These are phyloP conservation scores for Phenganax marumi DNA, from an alignment of 92 coral and sea anemone species.

Conservation along the genomic window DNA sequence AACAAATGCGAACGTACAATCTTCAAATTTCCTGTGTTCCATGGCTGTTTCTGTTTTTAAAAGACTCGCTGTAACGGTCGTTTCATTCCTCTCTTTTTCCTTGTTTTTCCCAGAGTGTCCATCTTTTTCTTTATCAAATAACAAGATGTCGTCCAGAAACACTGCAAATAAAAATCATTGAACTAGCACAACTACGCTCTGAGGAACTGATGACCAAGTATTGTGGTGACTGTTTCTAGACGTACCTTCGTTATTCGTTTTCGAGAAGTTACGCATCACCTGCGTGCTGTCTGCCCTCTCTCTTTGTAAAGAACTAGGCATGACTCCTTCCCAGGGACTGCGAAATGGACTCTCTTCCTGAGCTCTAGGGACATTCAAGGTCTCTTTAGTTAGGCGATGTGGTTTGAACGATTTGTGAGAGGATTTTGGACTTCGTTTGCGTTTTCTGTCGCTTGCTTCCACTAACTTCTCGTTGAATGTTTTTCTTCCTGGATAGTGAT, in stretches of 20 bases:
- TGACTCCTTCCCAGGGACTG: conserved; percentile 24
- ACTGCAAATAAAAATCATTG: neutral
- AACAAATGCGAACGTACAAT: neutral
- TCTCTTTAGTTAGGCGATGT: neutral
- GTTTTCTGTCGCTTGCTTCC: neutral
- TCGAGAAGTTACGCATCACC: neutral
- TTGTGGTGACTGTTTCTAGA: neutral
- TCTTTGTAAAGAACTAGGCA: neutral
- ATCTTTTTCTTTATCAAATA: neutral
- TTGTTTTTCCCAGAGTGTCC: neutral
- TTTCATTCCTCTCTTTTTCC: neutral
- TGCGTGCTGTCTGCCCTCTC: neutral
- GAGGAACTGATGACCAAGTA: neutral
- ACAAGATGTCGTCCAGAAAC: neutral
- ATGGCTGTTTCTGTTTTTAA: neutral
- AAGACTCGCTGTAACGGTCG: neutral
- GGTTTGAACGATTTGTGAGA: neutral
- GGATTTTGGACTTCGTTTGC: neutral
- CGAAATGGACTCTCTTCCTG: conserved; percentile 1
- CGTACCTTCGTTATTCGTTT: conserved; percentile 11
- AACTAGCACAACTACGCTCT: neutral
- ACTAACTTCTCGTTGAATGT: neutral
- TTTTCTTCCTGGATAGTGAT: neutral
- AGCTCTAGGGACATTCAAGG: neutral
- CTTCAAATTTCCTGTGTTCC: neutral